Base-by-base conservation (phyloP, 2,113 vertebrate genomes). In the Carassius carassius region DNA sequence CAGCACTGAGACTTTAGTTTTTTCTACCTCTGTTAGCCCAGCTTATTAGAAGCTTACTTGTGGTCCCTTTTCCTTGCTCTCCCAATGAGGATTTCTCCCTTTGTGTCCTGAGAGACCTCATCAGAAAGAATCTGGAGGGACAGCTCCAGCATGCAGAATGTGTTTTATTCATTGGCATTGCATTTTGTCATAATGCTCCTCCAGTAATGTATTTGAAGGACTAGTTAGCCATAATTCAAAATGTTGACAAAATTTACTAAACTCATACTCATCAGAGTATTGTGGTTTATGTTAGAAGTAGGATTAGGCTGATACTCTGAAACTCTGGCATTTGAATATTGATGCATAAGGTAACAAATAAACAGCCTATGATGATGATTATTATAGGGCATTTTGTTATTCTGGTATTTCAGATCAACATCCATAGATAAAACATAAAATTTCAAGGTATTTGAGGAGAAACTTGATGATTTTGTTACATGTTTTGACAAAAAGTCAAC, bases 21-120 rank as follows among this genome's bases (percentile, higher is more conserved):
- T 29, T n/a, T 82, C 29, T 51, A 0, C 17, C 72, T 82, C 65
- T 82, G 41, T 72, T 82, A 58, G 80, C 49, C 19, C 32, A 82
- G 41, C 29, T 72, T 72, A 81, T 81, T 81, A 81, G 44, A 69
- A 23, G 60, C 23, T 80, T 65, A 65, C 58, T 80, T 80, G 78
- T 65, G 60, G 23, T 19, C 5, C 29, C 72, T 12, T 72, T 82
- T 70, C 6, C 12, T 82, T 69, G 67, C 32, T 3, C 49, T 72
- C 29, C 65, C 65, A 82, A 6, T 72, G 49, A 82, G 29, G 47
- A 82, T 82, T 82, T 82, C 29, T 82, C 41, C 19, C 19, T 72
- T 81, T 72, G 49, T 82, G 58, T 82, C 67, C 49, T 82, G 65
- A 32, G 65, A 72, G 67, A 82, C 80, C 80, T 82, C 65, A 56